Conservation (phyloP, 2,113 vertebrate species). For the Gila orcuttii region DNA sequence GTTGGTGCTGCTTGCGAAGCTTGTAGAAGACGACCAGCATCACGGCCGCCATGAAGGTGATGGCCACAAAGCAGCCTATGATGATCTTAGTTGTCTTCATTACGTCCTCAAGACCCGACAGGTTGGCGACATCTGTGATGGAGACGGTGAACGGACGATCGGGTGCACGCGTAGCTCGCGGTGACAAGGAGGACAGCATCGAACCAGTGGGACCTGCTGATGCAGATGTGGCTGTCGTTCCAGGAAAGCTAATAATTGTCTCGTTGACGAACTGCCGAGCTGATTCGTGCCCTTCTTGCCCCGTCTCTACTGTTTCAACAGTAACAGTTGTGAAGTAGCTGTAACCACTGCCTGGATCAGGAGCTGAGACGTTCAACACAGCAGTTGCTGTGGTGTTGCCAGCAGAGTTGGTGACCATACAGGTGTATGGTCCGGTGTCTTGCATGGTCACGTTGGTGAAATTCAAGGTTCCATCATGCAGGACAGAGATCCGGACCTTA, state of each 20-base stretch:
- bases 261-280: constrained; percentile 78
- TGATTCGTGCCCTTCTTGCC: constrained; percentile 72
- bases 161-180: constrained; percentile 78
- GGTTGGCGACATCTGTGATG: constrained; percentile 84
- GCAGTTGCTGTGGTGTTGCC: constrained; percentile 95
- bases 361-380: constrained; percentile 90
- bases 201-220: constrained; percentile 72
- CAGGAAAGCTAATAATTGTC: constrained; percentile 79
- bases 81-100: constrained; percentile 97
- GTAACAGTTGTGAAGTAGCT: constrained; percentile 95
- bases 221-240: constrained; percentile 77
- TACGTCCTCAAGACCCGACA: constrained; percentile 88
- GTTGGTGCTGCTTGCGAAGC: constrained; percentile 91
- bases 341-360: constrained; percentile 80
- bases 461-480: constrained; percentile 95
- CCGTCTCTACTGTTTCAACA: constrained; percentile 87
- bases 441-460: constrained; percentile 98
- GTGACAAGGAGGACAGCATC: constrained; percentile 81
- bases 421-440: constrained; percentile 96
- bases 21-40: constrained; percentile 96
- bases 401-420: constrained; percentile 97
- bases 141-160: constrained; percentile 86
- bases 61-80: constrained; percentile 94
- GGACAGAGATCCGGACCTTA: constrained; percentile 91
- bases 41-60: constrained; percentile 95